Evolutionary conservation across 2,797 vertebrate species (phyloP), one percentile per base, ranked within the genome.

Genomic region (Spinus olivaceus): DNA sequence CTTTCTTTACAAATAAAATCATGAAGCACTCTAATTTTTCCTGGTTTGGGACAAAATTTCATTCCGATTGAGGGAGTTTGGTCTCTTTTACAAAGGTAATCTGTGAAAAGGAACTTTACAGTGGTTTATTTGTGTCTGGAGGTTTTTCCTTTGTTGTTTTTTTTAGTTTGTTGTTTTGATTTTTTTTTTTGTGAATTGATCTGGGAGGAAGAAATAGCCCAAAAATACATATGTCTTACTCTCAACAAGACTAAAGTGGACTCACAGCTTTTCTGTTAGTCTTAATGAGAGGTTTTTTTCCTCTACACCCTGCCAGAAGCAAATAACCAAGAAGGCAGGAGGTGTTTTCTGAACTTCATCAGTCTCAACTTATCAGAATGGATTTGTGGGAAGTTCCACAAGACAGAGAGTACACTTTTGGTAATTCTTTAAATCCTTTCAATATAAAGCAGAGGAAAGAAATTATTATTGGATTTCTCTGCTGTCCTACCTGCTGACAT

Each of bases 91-190:
- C 33, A 84, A 24, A 61, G 2, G 7, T 44, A 33, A 41, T 65
- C 22, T 32, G 24, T 51, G 61, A 57, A 41, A 24, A 44, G 8
- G 12, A 86, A 19, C 33, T 80, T 57, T 80, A 37, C 10, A 59
- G 50, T 9, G 8, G 4, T 8, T 71, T 42, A 12, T 79, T 41
- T 61, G 14, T 61, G 32, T 67, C 4, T 0, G 1, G 19, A 44
- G 19, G 3, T 37, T 49, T 69, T 41, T 53, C 6, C 15, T 47
- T 32, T 11, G 20, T 50, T 37, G 2, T 0, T 11, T 30, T 16
- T 46, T 18, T 46, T 53, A 1, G 24, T 4, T 66, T 56, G 23
- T 15, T 27, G 3, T 20, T 47, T 60, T 23, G 7, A 15, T 54
- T 14, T 54, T 71, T 76, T 61, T 39, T 14, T 60, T 14, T 51